phyloP scores from a whole-genome alignment of 1,140 invertebrate species.

The Hyposmocoma kahamanoa region DNA sequence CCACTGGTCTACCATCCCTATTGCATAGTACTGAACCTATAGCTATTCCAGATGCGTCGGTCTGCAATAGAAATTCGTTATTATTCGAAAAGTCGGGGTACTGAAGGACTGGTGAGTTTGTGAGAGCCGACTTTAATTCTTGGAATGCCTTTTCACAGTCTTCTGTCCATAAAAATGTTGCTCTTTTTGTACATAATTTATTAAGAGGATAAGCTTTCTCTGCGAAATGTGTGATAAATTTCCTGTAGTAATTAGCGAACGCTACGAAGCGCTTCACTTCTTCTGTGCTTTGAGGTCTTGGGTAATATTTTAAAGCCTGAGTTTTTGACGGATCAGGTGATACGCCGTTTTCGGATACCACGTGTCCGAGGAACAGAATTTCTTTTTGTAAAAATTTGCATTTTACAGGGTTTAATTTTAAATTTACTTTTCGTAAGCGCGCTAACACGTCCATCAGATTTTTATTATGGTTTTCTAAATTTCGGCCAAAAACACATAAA shows the following conservation, averaged over 20 bases:
- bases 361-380: constrained; percentile 61
- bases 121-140: constrained; percentile 21
- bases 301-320: constrained; percentile 40
- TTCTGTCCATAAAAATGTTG: constrained; percentile 26
- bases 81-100: constrained; percentile 30
- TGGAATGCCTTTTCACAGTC: constrained; percentile 35
- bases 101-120: constrained; percentile 20
- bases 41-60: constrained; percentile 35
- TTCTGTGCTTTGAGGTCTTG: constrained; percentile 44
- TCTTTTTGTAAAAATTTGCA: constrained; percentile 52
- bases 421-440: constrained; percentile 34
- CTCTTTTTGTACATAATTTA: constrained; percentile 42
- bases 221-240: constrained; percentile 49
- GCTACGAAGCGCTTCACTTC: constrained; percentile 64
- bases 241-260: constrained; percentile 53
- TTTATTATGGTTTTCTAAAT: constrained; percentile 43
- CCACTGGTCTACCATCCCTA: constrained; percentile 37
- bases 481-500: constrained; percentile 45
- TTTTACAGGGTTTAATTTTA: constrained; percentile 51
- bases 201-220: constrained; percentile 36
- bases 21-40: constrained; percentile 46
- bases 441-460: constrained; percentile 33
- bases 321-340: constrained; percentile 58
- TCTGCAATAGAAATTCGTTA: constrained; percentile 41
- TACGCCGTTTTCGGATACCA: constrained; percentile 51